A percentile compares a stretch with the other conserved stretches of the same genome.
These are phyloP conservation scores for Theodoxus fluviatilis DNA, from an alignment of 2,888 invertebrate genomes.

Conservation along the genomic window DNA sequence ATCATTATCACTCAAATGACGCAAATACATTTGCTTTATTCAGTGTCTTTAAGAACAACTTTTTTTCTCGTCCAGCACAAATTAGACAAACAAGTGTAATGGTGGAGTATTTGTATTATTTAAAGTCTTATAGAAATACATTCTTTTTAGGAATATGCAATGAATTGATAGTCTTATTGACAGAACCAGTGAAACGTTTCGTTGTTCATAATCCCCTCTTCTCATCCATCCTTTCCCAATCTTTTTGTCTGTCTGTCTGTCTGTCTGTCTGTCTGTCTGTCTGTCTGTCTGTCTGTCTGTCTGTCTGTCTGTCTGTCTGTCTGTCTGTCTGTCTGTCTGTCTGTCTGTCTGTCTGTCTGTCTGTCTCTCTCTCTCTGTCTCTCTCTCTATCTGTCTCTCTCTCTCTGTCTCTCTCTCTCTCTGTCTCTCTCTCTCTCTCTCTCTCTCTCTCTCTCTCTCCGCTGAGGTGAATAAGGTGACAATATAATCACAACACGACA, in stretches of 20 bases:
- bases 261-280: neutral
- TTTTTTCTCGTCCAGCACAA: no score
- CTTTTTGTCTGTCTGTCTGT: conserved; percentile 1
- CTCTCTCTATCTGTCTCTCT: neutral
- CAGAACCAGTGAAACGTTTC: no score
- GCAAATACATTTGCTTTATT: no score
- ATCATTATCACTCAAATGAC: no score
- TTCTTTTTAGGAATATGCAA: no score
- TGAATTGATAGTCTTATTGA: no score
- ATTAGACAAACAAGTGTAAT: no score
- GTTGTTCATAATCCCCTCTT: no score
- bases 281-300: neutral
- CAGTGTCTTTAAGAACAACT: no score
- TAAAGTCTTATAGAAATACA: no score
- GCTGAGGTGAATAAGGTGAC: neutral
- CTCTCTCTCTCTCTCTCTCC: neutral
- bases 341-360: neutral
- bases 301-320: neutral
- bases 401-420: neutral
- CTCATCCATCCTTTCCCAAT: neutral
- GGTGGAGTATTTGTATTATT: no score
- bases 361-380: conserved; percentile 3
- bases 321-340: neutral
- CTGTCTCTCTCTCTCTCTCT: conserved; percentile 1
- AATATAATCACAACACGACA: no score